Evolutionary conservation across 2,797 vertebrate species (phyloP).

Genomic region (Liparis tanakae): DNA sequence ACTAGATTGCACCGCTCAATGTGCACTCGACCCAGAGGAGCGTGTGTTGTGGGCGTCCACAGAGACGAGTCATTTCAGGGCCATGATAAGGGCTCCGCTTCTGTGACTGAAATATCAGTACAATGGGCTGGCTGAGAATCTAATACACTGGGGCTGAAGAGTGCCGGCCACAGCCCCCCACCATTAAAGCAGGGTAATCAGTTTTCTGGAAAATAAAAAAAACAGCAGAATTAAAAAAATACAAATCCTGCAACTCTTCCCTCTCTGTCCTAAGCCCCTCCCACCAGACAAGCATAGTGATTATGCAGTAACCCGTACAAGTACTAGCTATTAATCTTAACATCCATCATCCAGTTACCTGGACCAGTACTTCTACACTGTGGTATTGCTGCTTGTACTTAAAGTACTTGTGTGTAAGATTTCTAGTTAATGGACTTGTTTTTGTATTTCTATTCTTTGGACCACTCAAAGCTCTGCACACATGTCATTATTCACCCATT

Average conservation of each 20-base stretch:
- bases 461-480: not conserved
- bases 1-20: constrained; percentile 73
- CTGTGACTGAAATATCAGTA: constrained; percentile 75
- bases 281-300: not conserved
- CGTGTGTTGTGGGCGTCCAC: constrained; percentile 73
- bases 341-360: not conserved
- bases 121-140: constrained; percentile 74
- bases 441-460: not conserved
- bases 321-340: not conserved
- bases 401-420: not conserved
- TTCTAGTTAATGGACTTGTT: not conserved
- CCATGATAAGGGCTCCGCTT: constrained; percentile 78
- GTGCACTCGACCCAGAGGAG: constrained; percentile 61
- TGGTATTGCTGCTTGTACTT: not conserved
- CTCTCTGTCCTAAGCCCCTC: no score
- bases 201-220: no score
- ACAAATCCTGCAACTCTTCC: no score
- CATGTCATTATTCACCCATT: not conserved
- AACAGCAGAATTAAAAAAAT: no score
- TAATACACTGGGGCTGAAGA: constrained; percentile 56
- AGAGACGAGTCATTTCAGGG: constrained; percentile 81
- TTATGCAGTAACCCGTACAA: not conserved
- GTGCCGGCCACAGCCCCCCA: constrained; percentile 34
- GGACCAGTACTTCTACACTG: not conserved
- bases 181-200: no score